A percentile compares a stretch with the other conserved stretches of the same genome.
Conservation (phyloP, 2,113 vertebrate genomes). For the Erythrolamprus reginae region DNA sequence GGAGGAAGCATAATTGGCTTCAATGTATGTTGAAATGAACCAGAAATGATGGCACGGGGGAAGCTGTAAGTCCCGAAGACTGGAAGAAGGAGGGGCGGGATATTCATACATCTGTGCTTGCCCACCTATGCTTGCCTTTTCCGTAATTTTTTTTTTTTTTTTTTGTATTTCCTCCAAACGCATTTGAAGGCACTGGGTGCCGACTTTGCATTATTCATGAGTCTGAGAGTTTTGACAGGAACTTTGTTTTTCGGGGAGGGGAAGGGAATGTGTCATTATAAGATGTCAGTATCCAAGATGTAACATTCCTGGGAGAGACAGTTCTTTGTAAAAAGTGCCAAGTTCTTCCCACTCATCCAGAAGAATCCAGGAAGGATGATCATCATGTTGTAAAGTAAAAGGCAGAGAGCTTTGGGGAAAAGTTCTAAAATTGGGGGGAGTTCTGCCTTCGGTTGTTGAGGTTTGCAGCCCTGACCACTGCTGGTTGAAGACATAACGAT, state of each 20-base stretch:
- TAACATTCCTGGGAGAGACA: background rate
- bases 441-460: background rate
- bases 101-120: background rate
- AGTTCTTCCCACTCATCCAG: background rate
- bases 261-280: background rate
- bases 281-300: slow-evolving; percentile 6
- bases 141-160: too few species aligned
- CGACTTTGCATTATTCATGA: slow-evolving; percentile 2
- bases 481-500: background rate
- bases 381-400: background rate
- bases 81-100: rapidly evolving
- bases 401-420: background rate
- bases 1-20: background rate
- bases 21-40: background rate
- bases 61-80: rapidly evolving
- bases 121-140: background rate
- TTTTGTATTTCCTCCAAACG: slow-evolving; percentile 8
- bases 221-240: rapidly evolving
- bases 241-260: background rate
- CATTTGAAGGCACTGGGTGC: background rate
- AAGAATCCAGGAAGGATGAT: background rate
- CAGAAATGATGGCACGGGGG: rapidly evolving
- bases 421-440: background rate
- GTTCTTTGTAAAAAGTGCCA: background rate
- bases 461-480: background rate